phyloP scores from a whole-genome alignment of 92 coral and sea anemone genomes.

The Muricea muricata region DNA sequence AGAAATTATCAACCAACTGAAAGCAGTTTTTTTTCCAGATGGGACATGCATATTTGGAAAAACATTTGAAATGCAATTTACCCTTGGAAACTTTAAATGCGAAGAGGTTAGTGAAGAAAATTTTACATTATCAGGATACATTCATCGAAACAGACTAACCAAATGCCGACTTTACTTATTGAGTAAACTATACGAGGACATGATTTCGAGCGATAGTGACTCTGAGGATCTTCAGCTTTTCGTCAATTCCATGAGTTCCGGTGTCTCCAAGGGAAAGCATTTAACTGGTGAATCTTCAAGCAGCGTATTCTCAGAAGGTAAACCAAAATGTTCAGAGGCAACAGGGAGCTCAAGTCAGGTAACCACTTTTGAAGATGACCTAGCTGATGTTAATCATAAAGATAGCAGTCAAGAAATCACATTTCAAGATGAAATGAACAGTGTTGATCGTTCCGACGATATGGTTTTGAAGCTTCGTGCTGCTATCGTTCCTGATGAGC shows the following conservation, averaged over 20 bases:
- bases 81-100: constrained; percentile 4
- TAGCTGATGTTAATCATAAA: neutral
- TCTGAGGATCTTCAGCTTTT: neutral
- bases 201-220: constrained; percentile 2
- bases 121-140: constrained; percentile 6
- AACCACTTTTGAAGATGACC: neutral
- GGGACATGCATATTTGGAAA: too few species aligned
- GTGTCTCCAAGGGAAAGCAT: too few species aligned
- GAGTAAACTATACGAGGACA: too few species aligned
- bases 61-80: neutral
- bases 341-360: neutral
- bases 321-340: too few species aligned
- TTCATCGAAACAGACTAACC: too few species aligned
- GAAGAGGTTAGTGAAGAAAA: neutral
- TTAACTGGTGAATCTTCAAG: too few species aligned
- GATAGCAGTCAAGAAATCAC: neutral
- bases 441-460: neutral
- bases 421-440: neutral
- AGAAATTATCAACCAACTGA: too few species aligned
- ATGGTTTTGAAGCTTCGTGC: constrained; percentile 6
- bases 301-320: too few species aligned
- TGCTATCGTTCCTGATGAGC: neutral
- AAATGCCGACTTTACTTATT: too few species aligned
- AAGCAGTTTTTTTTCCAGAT: too few species aligned
- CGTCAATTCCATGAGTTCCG: neutral